Evolutionary conservation across 2,113 vertebrate species (phyloP).

Genomic region (Prinia subflava): DNA sequence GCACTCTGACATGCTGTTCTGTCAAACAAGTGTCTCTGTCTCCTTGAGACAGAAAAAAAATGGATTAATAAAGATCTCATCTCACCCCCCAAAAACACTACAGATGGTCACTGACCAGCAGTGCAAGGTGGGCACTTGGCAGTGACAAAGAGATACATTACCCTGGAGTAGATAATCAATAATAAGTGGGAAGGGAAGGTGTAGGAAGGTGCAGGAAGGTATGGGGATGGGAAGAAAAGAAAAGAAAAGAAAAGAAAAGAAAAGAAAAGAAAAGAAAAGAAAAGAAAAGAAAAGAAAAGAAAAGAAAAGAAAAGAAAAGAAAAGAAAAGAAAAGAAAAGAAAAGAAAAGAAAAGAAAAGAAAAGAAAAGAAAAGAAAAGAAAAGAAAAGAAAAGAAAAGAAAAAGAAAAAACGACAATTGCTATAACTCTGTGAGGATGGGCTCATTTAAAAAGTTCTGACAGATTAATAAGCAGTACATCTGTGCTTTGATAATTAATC

Average conservation of each 20-base stretch:
- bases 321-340: too few species aligned
- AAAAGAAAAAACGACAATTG: neutral
- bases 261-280: too few species aligned
- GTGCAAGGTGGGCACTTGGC: neutral
- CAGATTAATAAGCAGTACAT: neutral
- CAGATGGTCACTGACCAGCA: neutral
- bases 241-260: too few species aligned
- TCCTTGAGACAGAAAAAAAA: neutral
- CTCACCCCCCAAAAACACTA: neutral
- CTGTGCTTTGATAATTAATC: neutral
- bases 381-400: too few species aligned
- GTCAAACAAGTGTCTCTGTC: neutral
- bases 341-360: too few species aligned
- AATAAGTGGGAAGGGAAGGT: neutral
- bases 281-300: neutral
- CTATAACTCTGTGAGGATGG: neutral
- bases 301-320: too few species aligned
- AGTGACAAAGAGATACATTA: neutral
- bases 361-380: too few species aligned
- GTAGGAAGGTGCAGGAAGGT: too few species aligned
- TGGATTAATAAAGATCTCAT: neutral
- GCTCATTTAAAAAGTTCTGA: neutral
- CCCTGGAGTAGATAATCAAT: neutral
- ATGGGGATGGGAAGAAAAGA: too few species aligned
- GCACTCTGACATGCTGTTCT: neutral